These are phyloP conservation scores for Chitala chitala DNA, from an alignment of 2,113 vertebrate species.

Conservation along the genomic window DNA sequence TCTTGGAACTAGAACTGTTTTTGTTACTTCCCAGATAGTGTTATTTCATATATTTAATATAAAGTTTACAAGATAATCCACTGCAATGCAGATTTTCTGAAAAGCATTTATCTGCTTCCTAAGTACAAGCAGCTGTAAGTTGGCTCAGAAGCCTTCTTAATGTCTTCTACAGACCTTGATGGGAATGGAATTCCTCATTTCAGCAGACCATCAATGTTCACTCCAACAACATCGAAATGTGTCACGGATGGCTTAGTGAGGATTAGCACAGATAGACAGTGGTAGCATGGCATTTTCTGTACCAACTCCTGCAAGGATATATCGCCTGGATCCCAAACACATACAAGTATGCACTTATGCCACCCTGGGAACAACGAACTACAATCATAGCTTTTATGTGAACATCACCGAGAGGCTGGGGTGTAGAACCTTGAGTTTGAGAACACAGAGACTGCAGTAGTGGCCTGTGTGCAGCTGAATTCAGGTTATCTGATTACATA, in stretches of 20 bases:
- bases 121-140: not conserved
- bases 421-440: not conserved
- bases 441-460: not conserved
- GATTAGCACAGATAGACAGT: not conserved
- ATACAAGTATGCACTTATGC: too few relatives aligned
- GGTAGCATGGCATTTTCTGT: not conserved
- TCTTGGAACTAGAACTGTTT: not conserved
- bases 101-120: not conserved
- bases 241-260: not conserved
- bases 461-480: not conserved
- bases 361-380: too few relatives aligned
- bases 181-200: constrained; percentile 20
- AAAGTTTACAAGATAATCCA: not conserved
- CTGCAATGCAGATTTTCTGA: not conserved
- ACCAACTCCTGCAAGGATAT: not conserved
- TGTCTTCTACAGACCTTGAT: not conserved
- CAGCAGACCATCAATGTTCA: not conserved
- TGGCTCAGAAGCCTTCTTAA: too few relatives aligned
- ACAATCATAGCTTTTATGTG: too few relatives aligned
- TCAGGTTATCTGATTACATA: not conserved
- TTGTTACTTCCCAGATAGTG: not conserved
- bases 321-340: too few relatives aligned
- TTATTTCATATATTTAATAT: not conserved
- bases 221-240: not conserved
- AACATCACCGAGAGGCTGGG: not conserved